phyloP scores from a whole-genome alignment of 2,113 vertebrate genomes.

The Osmerus mordax region DNA sequence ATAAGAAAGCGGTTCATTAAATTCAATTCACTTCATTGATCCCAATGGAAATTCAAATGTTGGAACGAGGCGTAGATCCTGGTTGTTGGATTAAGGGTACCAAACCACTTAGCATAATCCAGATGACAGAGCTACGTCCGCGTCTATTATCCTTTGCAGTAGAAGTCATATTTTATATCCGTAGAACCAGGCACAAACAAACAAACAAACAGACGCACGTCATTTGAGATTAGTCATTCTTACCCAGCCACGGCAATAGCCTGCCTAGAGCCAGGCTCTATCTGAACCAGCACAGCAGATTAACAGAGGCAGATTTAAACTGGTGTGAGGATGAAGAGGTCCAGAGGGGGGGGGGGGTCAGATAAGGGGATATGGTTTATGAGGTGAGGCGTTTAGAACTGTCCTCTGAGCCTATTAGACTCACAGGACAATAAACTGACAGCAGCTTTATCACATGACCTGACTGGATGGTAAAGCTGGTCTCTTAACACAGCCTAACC shows the following conservation, averaged over 20 bases:
- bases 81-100: too few species aligned
- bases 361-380: background rate
- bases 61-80: too few species aligned
- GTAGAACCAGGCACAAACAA: background rate
- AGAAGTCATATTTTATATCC: background rate
- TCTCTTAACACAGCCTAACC: background rate
- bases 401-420: background rate
- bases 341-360: background rate
- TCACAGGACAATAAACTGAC: background rate
- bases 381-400: background rate
- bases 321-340: constrained; percentile 3
- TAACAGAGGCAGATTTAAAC: constrained; percentile 12
- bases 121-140: too few species aligned
- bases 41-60: too few species aligned
- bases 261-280: background rate
- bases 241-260: background rate
- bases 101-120: too few species aligned
- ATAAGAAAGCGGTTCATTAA: too few species aligned
- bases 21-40: too few species aligned
- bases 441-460: constrained; percentile 8
- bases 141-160: too few species aligned
- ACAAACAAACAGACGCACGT: background rate
- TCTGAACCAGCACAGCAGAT: constrained; percentile 27
- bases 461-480: background rate
- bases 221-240: background rate